These are phyloP conservation scores for Sebastes fasciatus DNA, from an alignment of 2,113 vertebrate species.

Conservation along the genomic window DNA sequence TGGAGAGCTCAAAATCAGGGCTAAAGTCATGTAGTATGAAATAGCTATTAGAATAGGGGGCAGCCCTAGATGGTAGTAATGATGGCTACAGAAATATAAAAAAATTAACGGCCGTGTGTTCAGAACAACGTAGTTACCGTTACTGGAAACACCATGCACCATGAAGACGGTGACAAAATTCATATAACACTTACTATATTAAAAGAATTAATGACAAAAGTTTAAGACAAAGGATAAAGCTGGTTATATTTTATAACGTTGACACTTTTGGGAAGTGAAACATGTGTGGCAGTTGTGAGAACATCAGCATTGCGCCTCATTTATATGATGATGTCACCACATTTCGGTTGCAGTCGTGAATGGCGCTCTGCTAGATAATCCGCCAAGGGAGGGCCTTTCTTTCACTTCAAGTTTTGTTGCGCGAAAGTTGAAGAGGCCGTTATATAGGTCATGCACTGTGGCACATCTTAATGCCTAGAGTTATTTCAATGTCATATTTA, in stretches of 20 bases:
- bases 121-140: not conserved
- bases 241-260: not conserved
- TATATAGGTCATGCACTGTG: constrained; percentile 70
- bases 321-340: constrained; percentile 4
- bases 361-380: not conserved
- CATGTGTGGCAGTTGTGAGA: not conserved
- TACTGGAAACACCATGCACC: not conserved
- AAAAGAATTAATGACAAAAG: not conserved
- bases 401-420: constrained; percentile 58
- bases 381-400: not conserved
- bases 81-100: not conserved
- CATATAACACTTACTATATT: not conserved
- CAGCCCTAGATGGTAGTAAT: too few relatives aligned
- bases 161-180: not conserved
- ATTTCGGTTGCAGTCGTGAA: not conserved
- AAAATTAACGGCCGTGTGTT: not conserved
- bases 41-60: too few relatives aligned
- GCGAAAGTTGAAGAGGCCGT: constrained; percentile 56
- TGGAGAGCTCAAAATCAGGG: too few relatives aligned
- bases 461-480: constrained; percentile 55
- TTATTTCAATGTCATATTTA: constrained; percentile 69
- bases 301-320: not conserved
- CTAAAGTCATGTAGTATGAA: too few relatives aligned
- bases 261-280: not conserved
- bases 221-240: not conserved